Percentiles rank a stretch among this genome's conserved stretches.
These are phyloP conservation scores for Machaerirhynchus nigripectus DNA, from an alignment of 2,113 vertebrate species.

Conservation along the genomic window DNA sequence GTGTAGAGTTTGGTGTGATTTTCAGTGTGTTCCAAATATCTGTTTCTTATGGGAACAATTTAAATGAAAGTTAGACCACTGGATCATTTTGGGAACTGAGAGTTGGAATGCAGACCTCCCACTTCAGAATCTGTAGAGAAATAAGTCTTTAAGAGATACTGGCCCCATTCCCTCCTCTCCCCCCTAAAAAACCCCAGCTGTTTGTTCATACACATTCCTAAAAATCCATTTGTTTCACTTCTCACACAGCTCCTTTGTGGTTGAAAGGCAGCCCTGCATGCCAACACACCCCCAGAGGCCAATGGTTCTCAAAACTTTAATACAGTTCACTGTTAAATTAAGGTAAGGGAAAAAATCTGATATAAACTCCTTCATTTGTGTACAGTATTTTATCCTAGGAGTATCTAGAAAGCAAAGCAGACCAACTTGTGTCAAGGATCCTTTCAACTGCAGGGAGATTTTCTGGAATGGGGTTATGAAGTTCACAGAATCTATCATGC, in stretches of 20 bases:
- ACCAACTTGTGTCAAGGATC: neutral
- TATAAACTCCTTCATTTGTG: neutral
- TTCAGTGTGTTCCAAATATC: neutral
- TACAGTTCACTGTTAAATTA: slow-evolving; percentile 96
- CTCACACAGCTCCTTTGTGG: slow-evolving; percentile 87
- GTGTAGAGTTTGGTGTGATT: neutral
- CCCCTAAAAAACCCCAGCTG: neutral
- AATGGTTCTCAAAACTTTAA: slow-evolving; percentile 94
- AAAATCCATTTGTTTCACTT: neutral
- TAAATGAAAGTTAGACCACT: neutral
- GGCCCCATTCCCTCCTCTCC: neutral
- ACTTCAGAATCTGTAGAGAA: neutral
- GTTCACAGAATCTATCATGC: neutral
- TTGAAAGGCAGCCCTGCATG: slow-evolving; percentile 97
- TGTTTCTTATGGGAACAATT: neutral
- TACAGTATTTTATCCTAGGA: neutral
- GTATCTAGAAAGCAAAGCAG: neutral
- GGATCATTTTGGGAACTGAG: neutral
- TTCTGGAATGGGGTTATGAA: neutral
- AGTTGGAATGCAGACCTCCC: neutral
- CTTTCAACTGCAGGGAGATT: neutral
- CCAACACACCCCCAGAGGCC: slow-evolving; percentile 94
- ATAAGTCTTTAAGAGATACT: neutral
- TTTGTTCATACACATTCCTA: neutral
- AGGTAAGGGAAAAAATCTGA: slow-evolving; percentile 74